Conservation (phyloP, 2,888 invertebrate species). For the Stenolophus ochropezus region DNA sequence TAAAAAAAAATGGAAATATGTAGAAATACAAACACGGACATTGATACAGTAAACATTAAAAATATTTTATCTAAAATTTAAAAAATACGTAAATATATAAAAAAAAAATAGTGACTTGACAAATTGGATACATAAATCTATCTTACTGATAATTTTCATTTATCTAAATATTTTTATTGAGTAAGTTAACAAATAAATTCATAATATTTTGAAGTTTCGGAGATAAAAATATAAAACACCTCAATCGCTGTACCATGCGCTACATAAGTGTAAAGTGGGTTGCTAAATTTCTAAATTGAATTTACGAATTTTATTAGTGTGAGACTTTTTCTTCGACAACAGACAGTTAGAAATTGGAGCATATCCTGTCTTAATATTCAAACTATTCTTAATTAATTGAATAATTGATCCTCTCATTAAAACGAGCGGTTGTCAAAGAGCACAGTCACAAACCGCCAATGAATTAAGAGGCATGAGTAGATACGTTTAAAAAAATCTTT, state of each 20-base stretch:
- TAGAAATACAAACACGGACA: too few species aligned
- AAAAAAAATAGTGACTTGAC: too few species aligned
- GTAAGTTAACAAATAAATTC: too few species aligned
- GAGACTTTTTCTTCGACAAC: not conserved
- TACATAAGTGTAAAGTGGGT: not conserved
- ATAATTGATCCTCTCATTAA: conserved; percentile 49
- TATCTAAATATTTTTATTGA: too few species aligned
- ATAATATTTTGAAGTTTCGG: too few species aligned
- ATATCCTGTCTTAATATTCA: conserved; percentile 45
- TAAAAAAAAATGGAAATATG: too few species aligned
- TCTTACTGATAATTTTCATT: too few species aligned
- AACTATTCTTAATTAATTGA: conserved; percentile 51
- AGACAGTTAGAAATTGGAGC: not conserved
- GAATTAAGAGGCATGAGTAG: conserved; percentile 8
- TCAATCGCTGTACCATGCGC: not conserved
- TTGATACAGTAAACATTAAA: too few species aligned
- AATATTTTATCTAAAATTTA: too few species aligned
- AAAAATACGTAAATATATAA: too few species aligned
- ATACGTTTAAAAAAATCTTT: conserved; percentile 2
- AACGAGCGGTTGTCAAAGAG: conserved; percentile 38
- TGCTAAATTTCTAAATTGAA: not conserved
- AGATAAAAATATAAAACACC: not conserved
- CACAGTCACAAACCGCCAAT: conserved; percentile 35
- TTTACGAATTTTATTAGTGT: not conserved
- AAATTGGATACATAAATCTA: too few species aligned